Evolutionary conservation across 2,113 vertebrate species (phyloP).

Genomic region (Peucedramus taeniatus): DNA sequence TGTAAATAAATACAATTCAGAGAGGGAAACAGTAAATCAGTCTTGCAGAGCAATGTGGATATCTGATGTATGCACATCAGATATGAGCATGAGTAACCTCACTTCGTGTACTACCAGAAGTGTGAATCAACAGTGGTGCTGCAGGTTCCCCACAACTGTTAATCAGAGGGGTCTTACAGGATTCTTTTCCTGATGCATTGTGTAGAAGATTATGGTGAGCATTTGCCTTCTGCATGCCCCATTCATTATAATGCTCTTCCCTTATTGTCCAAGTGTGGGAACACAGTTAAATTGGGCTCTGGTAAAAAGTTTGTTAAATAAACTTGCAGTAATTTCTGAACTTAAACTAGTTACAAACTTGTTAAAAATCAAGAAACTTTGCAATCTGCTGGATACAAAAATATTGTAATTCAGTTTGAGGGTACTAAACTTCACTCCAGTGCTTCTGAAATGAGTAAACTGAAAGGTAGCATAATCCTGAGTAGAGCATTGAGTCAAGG

Average conservation of each 20-base stretch:
- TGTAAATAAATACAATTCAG: constrained; percentile 23
- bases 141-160: not conserved
- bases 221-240: not conserved
- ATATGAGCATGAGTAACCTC: not conserved
- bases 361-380: not conserved
- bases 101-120: not conserved
- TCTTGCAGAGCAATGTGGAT: not conserved
- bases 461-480: not conserved
- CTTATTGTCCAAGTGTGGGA: not conserved
- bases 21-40: constrained; percentile 30
- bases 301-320: not conserved
- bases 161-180: not conserved
- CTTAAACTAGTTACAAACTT: not conserved
- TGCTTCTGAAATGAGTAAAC: not conserved
- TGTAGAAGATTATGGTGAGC: not conserved
- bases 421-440: not conserved
- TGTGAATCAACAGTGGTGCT: not conserved
- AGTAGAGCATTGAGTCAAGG: not conserved
- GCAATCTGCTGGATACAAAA: not conserved
- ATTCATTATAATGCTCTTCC: not conserved
- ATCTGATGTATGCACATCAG: not conserved
- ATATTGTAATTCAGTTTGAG: not conserved
- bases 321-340: not conserved
- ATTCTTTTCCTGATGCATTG: not conserved
- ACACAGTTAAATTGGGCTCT: not conserved